These are phyloP conservation scores for Mythimna lalbum DNA, from an alignment of 2,888 invertebrate species.

Conservation along the genomic window DNA sequence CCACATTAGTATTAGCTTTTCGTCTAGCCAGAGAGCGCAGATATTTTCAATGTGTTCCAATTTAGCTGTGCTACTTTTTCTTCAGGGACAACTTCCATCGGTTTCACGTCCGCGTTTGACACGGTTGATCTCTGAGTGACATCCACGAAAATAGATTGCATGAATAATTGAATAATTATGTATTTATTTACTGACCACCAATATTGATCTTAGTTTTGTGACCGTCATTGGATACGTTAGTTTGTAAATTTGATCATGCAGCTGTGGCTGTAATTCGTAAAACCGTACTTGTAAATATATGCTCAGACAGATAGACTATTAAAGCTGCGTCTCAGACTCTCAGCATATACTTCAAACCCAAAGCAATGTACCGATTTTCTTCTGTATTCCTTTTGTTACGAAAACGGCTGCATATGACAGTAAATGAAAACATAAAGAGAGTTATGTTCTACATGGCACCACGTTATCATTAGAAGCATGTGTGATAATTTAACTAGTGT, in stretches of 20 bases:
- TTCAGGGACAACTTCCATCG: slow-evolving; percentile 34
- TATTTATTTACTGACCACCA: not conserved
- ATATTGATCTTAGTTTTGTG: slow-evolving; percentile 14
- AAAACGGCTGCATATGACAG: no score
- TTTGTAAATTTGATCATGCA: slow-evolving; percentile 31
- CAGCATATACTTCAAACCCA: not conserved
- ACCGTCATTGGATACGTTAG: not conserved
- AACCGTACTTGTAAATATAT: slow-evolving; percentile 4
- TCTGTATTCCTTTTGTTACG: not conserved
- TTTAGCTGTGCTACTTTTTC: slow-evolving; percentile 60
- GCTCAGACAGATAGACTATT: slow-evolving; percentile 2
- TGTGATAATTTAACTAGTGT: slow-evolving; percentile 1
- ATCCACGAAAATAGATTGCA: slow-evolving; percentile 35
- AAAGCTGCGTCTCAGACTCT: not conserved
- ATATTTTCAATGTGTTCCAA: slow-evolving; percentile 53
- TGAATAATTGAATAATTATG: slow-evolving; percentile 6
- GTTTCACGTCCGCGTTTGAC: slow-evolving; percentile 26
- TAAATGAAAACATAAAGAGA: not conserved
- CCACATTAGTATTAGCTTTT: slow-evolving; percentile 5
- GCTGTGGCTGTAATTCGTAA: slow-evolving; percentile 9
- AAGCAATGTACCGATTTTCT: not conserved
- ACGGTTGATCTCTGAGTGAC: slow-evolving; percentile 31
- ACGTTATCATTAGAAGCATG: not conserved
- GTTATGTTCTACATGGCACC: not conserved
- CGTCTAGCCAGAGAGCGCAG: slow-evolving; percentile 14